Evolutionary conservation across 2,888 invertebrate species (phyloP).

Genomic region (Ophraella communa): DNA sequence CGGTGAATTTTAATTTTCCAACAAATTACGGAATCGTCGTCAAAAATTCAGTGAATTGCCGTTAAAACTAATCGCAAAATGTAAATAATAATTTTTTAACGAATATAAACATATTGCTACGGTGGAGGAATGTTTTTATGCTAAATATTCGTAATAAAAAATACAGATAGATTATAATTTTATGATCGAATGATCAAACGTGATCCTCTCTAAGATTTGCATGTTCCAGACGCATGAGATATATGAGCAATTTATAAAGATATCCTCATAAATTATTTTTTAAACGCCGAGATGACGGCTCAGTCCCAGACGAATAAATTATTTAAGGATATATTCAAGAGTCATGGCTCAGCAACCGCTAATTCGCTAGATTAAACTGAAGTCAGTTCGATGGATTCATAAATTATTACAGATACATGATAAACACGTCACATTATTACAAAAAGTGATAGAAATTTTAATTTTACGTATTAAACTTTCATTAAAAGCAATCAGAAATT

Average conservation of each 20-base stretch:
- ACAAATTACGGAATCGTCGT: constrained; percentile 30
- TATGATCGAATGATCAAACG: too few species aligned
- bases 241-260: constrained; percentile 49
- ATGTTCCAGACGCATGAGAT: background rate
- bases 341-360: constrained; percentile 40
- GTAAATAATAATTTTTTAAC: too few species aligned
- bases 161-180: too few species aligned
- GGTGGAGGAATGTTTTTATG: too few species aligned
- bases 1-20: constrained; percentile 48
- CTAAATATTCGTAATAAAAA: too few species aligned
- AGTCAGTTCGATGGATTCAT: background rate
- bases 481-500: too few species aligned
- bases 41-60: too few species aligned
- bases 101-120: too few species aligned
- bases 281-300: constrained; percentile 49
- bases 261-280: constrained; percentile 53
- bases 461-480: too few species aligned
- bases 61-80: too few species aligned
- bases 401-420: background rate
- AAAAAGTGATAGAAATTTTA: too few species aligned
- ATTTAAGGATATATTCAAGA: constrained; percentile 41
- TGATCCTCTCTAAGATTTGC: background rate
- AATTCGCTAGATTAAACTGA: constrained; percentile 45
- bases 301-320: constrained; percentile 53
- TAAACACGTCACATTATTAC: too few species aligned